Percentiles rank a stretch among this genome's conserved stretches.
These are phyloP conservation scores for Drosophila monieri DNA, from an alignment of 2,888 invertebrate genomes.

Conservation along the genomic window DNA sequence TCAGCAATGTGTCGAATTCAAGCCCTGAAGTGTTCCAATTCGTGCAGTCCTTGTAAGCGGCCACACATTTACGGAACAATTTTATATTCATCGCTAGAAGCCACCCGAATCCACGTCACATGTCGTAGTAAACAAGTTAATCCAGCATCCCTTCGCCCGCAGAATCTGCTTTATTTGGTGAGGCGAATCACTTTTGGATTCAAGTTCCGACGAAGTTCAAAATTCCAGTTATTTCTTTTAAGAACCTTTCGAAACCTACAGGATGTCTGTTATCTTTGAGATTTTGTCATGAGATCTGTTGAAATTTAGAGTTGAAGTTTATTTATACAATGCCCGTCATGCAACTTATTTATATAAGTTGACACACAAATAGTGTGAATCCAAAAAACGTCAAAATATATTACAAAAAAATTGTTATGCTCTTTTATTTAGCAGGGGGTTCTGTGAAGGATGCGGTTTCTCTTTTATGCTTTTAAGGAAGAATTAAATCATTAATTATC, in stretches of 20 bases:
- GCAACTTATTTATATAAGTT: conserved; percentile 19
- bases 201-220: background rate
- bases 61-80: background rate
- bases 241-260: background rate
- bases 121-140: background rate
- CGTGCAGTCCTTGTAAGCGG: conserved; percentile 74
- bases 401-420: conserved; percentile 2
- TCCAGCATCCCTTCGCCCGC: background rate
- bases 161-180: background rate
- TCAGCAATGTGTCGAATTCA: conserved; percentile 84
- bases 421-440: too few relatives aligned
- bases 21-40: conserved; percentile 79
- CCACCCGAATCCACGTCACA: conserved; percentile 1
- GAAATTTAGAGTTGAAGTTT: conserved; percentile 9
- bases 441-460: too few relatives aligned
- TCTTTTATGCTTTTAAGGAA: too few relatives aligned
- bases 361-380: conserved; percentile 53
- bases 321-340: too few relatives aligned
- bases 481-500: too few relatives aligned
- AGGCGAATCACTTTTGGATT: background rate
- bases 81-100: conserved; percentile 3
- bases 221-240: background rate
- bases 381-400: conserved; percentile 34
- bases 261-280: background rate
- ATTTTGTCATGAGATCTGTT: conserved; percentile 3